phyloP scores from a whole-genome alignment of 2,797 vertebrate species.

The Meda fulgida region DNA sequence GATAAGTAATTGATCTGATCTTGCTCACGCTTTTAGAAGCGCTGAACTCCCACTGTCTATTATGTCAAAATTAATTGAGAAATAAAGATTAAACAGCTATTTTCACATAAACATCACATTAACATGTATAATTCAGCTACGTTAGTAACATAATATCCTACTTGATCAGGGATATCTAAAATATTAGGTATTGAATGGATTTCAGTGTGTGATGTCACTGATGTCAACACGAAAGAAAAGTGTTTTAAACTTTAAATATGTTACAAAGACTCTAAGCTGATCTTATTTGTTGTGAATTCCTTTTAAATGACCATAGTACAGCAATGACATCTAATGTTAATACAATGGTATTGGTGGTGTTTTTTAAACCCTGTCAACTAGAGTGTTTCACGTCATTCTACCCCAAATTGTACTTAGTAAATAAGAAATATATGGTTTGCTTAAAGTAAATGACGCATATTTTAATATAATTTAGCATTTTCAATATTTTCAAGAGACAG shows the following conservation, averaged over 20 bases:
- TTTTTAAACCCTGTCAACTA: not conserved
- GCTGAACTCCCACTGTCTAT: constrained; percentile 1
- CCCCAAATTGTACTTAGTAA: not conserved
- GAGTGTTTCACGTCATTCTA: not conserved
- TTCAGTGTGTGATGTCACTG: not conserved
- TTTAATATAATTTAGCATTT: not conserved
- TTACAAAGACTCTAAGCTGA: not conserved
- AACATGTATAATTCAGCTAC: not conserved
- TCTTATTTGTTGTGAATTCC: not conserved
- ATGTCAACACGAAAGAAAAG: not conserved
- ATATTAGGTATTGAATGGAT: not conserved
- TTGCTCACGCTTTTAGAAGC: not conserved
- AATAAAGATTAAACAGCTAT: not conserved
- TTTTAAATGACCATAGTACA: not conserved
- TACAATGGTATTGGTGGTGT: too few species aligned
- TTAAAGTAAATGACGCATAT: not conserved
- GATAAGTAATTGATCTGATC: not conserved
- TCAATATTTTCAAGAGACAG: not conserved
- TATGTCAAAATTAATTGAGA: not conserved
- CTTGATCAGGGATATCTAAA: not conserved
- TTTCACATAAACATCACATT: not conserved
- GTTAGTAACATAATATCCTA: not conserved
- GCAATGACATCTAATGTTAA: not conserved
- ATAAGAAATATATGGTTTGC: not conserved
- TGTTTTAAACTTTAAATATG: not conserved